Evolutionary conservation across 2,113 vertebrate species (phyloP).

Genomic region (Eclectus roratus): DNA sequence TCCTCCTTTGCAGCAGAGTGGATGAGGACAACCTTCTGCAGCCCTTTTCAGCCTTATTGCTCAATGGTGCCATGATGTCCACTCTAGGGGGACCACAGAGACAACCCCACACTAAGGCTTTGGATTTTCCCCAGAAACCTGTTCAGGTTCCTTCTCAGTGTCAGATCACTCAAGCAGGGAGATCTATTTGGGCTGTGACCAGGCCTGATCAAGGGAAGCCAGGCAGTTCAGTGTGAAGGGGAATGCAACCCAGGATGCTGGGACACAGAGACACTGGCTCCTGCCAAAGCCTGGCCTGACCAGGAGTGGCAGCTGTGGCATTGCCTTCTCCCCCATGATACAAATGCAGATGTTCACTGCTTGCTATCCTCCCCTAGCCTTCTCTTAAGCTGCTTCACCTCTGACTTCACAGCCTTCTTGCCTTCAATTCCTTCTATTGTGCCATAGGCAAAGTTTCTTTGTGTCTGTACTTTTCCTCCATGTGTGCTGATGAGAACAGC

Average conservation of each 20-base stretch:
- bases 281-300: neutral
- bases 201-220: neutral
- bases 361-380: neutral
- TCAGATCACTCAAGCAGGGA: neutral
- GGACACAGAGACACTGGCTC: rapidly evolving
- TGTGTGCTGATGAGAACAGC: rapidly evolving
- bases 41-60: neutral
- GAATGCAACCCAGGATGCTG: rapidly evolving
- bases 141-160: neutral
- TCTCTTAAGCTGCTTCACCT: neutral
- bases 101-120: neutral
- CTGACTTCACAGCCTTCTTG: neutral
- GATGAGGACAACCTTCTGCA: neutral
- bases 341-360: rapidly evolving
- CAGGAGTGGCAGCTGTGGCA: neutral
- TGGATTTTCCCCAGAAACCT: neutral
- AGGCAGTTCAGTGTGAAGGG: neutral
- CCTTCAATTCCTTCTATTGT: neutral
- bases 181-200: rapidly evolving
- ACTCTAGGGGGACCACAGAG: neutral
- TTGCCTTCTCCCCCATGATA: rapidly evolving
- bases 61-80: rapidly evolving
- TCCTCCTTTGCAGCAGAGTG: neutral
- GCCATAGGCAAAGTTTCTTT: neutral
- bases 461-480: neutral